A percentile compares a stretch with the other conserved stretches of the same genome.
phyloP scores from a whole-genome alignment of 92 coral and sea anemone species.

The Parazoanthus darwini region DNA sequence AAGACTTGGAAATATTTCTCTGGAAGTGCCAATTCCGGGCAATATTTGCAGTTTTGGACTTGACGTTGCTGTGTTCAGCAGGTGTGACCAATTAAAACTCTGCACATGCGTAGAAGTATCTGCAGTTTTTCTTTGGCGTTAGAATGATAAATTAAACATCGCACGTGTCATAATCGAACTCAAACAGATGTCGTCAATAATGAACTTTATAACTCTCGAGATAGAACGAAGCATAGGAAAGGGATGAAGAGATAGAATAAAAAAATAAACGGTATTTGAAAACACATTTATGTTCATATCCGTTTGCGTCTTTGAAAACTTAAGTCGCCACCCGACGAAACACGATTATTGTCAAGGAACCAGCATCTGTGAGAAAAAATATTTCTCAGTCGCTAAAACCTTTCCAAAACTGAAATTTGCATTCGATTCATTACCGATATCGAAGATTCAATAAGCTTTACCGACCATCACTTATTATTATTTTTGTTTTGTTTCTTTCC shows the following conservation, averaged over 20 bases:
- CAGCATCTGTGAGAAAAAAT: background rate
- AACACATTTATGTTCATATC: background rate
- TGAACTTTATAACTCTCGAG: conserved; percentile 42
- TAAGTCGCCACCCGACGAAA: background rate
- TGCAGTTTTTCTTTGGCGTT: conserved; percentile 21
- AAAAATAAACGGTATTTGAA: conserved; percentile 8
- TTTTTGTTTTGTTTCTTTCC: conserved; percentile 13
- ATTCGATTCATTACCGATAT: conserved; percentile 22
- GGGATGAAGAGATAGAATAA: background rate
- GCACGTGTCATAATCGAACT: conserved; percentile 61
- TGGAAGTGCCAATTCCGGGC: conserved; percentile 2
- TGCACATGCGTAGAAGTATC: conserved; percentile 66
- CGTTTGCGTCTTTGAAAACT: background rate
- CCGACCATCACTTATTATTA: conserved; percentile 10
- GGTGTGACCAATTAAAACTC: conserved; percentile 67
- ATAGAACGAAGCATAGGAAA: background rate
- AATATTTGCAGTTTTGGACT: conserved; percentile 26
- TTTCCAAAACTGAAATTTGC: conserved; percentile 37
- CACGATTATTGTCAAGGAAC: background rate
- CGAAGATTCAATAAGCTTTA: conserved; percentile 28
- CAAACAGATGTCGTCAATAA: conserved; percentile 85
- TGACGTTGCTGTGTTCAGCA: conserved; percentile 84
- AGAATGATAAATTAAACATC: conserved; percentile 67
- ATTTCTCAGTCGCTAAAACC: background rate
- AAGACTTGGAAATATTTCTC: conserved; percentile 1